Evolutionary conservation across 2,797 vertebrate genomes (phyloP).

Genomic region (Acipenser transmontanus): DNA sequence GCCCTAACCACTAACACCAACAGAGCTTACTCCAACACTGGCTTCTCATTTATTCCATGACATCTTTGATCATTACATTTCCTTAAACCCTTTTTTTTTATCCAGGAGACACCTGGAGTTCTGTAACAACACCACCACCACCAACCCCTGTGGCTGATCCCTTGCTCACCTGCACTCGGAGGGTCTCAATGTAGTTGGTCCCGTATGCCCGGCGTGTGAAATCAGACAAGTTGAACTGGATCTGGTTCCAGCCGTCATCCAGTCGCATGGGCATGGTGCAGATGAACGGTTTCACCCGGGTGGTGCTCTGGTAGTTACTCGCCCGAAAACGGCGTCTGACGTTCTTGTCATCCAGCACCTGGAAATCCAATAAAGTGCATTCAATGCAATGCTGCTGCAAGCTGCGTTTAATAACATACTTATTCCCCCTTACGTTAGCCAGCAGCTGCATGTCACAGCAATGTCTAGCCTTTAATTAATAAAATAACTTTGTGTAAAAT

Average conservation of each 20-base stretch:
- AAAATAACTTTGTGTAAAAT: too few relatives aligned
- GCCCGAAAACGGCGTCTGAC: slow-evolving; percentile 86
- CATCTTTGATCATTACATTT: too few relatives aligned
- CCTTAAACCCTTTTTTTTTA: too few relatives aligned
- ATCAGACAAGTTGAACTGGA: slow-evolving; percentile 93
- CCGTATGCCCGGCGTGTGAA: slow-evolving; percentile 91
- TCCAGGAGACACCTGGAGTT: too few relatives aligned
- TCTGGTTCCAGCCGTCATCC: slow-evolving; percentile 97
- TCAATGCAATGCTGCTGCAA: neutral
- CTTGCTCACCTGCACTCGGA: slow-evolving; percentile 79
- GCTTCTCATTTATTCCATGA: neutral
- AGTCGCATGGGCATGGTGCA: slow-evolving; percentile 97
- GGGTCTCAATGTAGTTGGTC: slow-evolving; percentile 92
- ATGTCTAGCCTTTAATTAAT: too few relatives aligned
- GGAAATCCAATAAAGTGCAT: neutral
- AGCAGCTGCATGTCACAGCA: neutral
- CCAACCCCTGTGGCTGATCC: neutral
- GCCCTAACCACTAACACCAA: too few relatives aligned
- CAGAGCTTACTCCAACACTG: neutral
- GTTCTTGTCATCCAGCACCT: slow-evolving; percentile 95
- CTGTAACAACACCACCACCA: neutral
- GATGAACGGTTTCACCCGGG: slow-evolving; percentile 91
- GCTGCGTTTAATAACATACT: too few relatives aligned
- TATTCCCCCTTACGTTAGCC: neutral
- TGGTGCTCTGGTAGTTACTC: slow-evolving; percentile 94